These are phyloP conservation scores for Chydorus sphaericus DNA, from an alignment of 2,888 invertebrate genomes.

Conservation along the genomic window DNA sequence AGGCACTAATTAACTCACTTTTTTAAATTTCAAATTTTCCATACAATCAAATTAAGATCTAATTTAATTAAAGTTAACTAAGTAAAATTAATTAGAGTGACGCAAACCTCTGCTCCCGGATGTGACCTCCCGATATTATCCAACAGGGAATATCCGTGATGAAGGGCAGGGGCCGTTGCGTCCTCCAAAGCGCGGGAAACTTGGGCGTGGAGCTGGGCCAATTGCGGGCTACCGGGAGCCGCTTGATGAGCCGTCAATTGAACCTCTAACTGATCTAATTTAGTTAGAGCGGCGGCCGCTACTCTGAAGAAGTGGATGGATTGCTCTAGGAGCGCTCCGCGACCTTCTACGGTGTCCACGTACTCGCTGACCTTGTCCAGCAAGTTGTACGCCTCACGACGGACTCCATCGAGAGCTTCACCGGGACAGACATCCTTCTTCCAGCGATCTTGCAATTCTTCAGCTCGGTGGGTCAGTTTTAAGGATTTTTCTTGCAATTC, in stretches of 20 bases:
- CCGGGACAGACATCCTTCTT: constrained; percentile 26
- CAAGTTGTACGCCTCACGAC: constrained; percentile 46
- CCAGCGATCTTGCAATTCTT: constrained; percentile 52
- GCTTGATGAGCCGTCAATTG: constrained; percentile 49
- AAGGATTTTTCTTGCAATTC: constrained; percentile 57
- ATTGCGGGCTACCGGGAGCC: constrained; percentile 46
- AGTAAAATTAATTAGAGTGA: neutral
- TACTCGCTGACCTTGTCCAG: constrained; percentile 52
- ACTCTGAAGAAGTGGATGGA: constrained; percentile 55
- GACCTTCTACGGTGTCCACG: constrained; percentile 50
- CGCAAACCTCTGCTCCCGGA: constrained; percentile 42
- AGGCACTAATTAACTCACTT: too few species aligned
- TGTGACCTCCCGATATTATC: constrained; percentile 44
- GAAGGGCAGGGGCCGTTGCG: constrained; percentile 47
- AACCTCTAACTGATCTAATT: constrained; percentile 57
- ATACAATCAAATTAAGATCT: too few species aligned
- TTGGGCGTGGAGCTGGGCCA: constrained; percentile 50
- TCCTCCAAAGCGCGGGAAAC: constrained; percentile 48
- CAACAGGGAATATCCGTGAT: constrained; percentile 55
- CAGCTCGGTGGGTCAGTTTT: constrained; percentile 60
- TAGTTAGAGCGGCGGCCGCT: constrained; percentile 50
- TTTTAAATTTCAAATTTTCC: too few species aligned
- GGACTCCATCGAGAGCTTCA: constrained; percentile 45
- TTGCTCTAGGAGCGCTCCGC: constrained; percentile 47
- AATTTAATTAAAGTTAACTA: neutral